Evolutionary conservation across 2,113 vertebrate species (phyloP).

Genomic region (Silurus asotus): DNA sequence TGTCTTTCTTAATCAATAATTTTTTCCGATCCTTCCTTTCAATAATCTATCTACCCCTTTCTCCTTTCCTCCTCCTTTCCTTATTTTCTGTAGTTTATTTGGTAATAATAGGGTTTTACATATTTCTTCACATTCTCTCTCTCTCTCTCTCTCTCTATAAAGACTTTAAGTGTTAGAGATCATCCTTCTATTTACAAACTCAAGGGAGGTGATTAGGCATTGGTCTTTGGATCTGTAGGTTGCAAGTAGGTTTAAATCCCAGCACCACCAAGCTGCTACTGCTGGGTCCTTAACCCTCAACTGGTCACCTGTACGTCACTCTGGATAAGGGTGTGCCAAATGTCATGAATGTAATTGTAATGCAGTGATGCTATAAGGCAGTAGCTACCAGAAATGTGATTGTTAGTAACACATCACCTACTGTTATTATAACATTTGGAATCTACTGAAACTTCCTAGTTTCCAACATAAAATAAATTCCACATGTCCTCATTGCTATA

Average conservation of each 20-base stretch:
- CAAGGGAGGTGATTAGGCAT: too few species aligned
- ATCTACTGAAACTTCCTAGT: not conserved
- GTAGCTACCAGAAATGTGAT: not conserved
- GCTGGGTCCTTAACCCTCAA: too few species aligned
- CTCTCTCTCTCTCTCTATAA: too few species aligned
- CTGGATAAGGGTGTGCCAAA: too few species aligned
- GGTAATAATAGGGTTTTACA: not conserved
- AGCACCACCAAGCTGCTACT: too few species aligned
- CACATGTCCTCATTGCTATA: not conserved
- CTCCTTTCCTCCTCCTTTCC: not conserved
- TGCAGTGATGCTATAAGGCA: not conserved
- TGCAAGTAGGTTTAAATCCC: too few species aligned
- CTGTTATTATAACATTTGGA: not conserved
- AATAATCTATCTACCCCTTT: too few species aligned
- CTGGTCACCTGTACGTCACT: too few species aligned
- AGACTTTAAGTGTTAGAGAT: too few species aligned
- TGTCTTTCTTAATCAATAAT: not conserved
- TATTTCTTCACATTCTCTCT: not conserved
- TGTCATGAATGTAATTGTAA: too few species aligned
- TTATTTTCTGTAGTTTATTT: not conserved
- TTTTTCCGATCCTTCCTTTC: not conserved
- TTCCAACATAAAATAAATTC: not conserved
- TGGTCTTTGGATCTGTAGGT: too few species aligned
- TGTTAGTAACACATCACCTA: not conserved
- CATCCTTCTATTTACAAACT: too few species aligned